phyloP scores from a whole-genome alignment of 2,888 invertebrate genomes.

The Caenorhabditis drosophilae region DNA sequence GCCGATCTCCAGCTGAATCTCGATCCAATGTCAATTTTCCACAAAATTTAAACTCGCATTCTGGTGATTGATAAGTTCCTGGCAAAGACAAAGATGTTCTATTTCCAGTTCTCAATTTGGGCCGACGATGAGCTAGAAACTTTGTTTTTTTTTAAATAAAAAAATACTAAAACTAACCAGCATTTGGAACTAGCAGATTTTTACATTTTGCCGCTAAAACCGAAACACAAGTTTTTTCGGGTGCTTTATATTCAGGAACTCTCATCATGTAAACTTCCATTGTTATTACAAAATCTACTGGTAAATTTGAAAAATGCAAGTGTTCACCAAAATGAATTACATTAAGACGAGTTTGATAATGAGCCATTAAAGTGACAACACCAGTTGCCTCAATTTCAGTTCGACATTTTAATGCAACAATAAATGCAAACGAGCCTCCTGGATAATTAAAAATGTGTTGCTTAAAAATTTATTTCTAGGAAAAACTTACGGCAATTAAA shows the following conservation, averaged over 20 bases:
- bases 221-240: slow-evolving; percentile 40
- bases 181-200: slow-evolving; percentile 28
- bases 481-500: slow-evolving; percentile 39
- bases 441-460: no score
- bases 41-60: slow-evolving; percentile 39
- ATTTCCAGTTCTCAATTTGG: slow-evolving; percentile 9
- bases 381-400: slow-evolving; percentile 53
- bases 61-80: slow-evolving; percentile 22
- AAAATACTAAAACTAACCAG: no score
- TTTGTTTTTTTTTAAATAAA: no score
- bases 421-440: slow-evolving; percentile 49
- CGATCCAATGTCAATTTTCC: slow-evolving; percentile 38
- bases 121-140: slow-evolving; percentile 27
- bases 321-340: slow-evolving; percentile 43
- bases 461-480: no score
- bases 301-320: slow-evolving; percentile 45
- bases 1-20: slow-evolving; percentile 30
- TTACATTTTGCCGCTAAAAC: slow-evolving; percentile 38
- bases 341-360: slow-evolving; percentile 38
- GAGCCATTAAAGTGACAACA: slow-evolving; percentile 46
- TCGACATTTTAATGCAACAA: slow-evolving; percentile 51
- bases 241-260: slow-evolving; percentile 31
- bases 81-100: slow-evolving; percentile 22
- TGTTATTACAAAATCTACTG: slow-evolving; percentile 36
- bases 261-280: slow-evolving; percentile 45